These are phyloP conservation scores for Myotis vivesi DNA, from an alignment of 2,797 vertebrate genomes.

Conservation along the genomic window DNA sequence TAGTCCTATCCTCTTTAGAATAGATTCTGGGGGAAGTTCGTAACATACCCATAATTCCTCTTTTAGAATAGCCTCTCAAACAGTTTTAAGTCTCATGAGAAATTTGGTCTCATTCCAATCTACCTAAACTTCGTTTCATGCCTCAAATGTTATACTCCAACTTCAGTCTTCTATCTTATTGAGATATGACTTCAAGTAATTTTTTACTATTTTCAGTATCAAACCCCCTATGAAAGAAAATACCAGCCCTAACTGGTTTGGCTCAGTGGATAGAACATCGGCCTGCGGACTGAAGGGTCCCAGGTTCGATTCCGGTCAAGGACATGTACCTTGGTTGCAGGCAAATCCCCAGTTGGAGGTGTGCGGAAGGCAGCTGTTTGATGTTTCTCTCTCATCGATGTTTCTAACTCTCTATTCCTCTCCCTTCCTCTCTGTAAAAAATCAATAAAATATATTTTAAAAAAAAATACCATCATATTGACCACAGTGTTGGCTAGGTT, in stretches of 20 bases:
- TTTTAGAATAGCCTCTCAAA: neutral
- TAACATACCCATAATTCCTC: neutral
- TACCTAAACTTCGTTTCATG: neutral
- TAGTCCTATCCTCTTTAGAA: neutral
- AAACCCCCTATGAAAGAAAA: neutral
- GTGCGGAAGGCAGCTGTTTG: no score
- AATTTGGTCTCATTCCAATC: neutral
- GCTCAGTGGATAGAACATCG: no score
- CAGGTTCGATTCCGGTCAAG: no score
- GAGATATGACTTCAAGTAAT: neutral
- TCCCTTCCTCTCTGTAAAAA: no score
- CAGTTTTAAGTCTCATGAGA: neutral
- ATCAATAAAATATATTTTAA: no score
- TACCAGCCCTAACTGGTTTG: no score
- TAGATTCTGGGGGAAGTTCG: neutral
- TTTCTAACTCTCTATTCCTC: no score
- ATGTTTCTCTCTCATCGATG: no score
- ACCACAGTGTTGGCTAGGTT: neutral
- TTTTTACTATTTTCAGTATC: constrained; percentile 1
- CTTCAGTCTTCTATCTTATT: neutral
- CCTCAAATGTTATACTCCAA: neutral
- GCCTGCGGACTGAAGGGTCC: no score
- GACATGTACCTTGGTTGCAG: no score
- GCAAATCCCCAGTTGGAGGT: no score
- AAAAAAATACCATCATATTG: neutral